Conservation (phyloP, 2,888 invertebrate genomes). For the Esperia sulphurella region DNA sequence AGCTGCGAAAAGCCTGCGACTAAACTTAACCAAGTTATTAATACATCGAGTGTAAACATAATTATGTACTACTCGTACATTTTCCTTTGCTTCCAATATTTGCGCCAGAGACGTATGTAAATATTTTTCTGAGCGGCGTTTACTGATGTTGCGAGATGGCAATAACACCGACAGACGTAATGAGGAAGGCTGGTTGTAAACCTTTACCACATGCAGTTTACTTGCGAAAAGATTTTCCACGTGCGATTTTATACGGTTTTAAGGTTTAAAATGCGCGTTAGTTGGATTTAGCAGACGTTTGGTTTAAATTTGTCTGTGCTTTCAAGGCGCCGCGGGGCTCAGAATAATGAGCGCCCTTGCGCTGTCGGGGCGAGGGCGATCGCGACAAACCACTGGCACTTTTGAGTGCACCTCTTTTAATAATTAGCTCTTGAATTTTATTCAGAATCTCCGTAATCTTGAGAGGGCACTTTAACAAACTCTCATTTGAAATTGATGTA, state of each 20-base stretch:
- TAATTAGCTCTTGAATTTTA: conserved; percentile 52
- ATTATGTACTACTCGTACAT: conserved; percentile 26
- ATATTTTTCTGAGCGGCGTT: conserved; percentile 65
- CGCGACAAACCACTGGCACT: conserved; percentile 43
- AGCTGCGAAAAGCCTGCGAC: conserved; percentile 20
- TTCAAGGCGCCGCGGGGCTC: conserved; percentile 59
- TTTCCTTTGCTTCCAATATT: conserved; percentile 41
- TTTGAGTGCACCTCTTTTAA: conserved; percentile 45
- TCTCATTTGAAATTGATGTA: no score
- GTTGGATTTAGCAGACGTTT: conserved; percentile 32
- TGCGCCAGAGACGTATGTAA: conserved; percentile 56
- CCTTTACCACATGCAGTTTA: conserved; percentile 27
- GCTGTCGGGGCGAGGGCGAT: conserved; percentile 48
- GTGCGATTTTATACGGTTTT: conserved; percentile 18
- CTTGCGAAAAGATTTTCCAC: conserved; percentile 13
- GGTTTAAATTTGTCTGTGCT: conserved; percentile 41
- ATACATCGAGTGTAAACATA: conserved; percentile 37
- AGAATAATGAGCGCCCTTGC: conserved; percentile 57
- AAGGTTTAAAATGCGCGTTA: conserved; percentile 45
- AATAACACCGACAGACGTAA: conserved; percentile 67
- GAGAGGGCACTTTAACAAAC: neutral
- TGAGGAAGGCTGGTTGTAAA: conserved; percentile 58
- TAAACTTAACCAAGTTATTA: conserved; percentile 24
- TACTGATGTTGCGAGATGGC: conserved; percentile 59
- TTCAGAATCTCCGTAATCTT: conserved; percentile 12